These are phyloP conservation scores for Cyprinodon diabolis DNA, from an alignment of 2,797 vertebrate genomes.

Conservation along the genomic window DNA sequence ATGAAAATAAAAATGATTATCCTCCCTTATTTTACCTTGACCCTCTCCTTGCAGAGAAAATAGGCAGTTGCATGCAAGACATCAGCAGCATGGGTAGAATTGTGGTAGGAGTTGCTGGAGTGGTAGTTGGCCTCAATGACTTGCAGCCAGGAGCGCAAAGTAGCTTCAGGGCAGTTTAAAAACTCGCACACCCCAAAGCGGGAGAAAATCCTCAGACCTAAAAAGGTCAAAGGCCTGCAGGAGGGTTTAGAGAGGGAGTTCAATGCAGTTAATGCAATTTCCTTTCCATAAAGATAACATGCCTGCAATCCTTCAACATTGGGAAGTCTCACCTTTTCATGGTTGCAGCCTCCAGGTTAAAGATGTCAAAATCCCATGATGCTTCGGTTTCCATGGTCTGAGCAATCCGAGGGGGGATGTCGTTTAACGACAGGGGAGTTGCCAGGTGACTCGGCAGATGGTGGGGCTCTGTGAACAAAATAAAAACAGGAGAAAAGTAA, in stretches of 20 bases:
- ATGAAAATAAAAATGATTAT: too few species aligned
- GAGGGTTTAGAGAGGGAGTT: constrained; percentile 18
- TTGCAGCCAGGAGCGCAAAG: constrained; percentile 93
- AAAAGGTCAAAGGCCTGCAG: constrained; percentile 90
- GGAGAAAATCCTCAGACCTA: constrained; percentile 94
- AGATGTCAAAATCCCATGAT: constrained; percentile 95
- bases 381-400: constrained; percentile 93
- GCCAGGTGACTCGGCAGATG: constrained; percentile 82
- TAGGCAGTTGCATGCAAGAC: constrained; percentile 97
- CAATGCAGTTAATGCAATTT: constrained; percentile 4
- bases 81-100: constrained; percentile 94
- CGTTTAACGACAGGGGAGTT: constrained; percentile 86
- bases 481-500: constrained; percentile 15
- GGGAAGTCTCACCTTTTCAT: constrained; percentile 86
- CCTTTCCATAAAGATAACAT: not conserved
- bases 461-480: constrained; percentile 81
- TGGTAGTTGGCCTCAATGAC: constrained; percentile 95
- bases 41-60: constrained; percentile 92
- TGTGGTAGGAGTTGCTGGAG: constrained; percentile 95
- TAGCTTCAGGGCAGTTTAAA: constrained; percentile 91
- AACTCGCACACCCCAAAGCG: constrained; percentile 95
- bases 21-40: constrained; percentile 85
- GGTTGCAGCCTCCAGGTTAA: constrained; percentile 93
- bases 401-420: constrained; percentile 90
- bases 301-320: not conserved